Evolutionary conservation across 2,797 vertebrate species (phyloP).

Genomic region (Knipowitschia caucasica): DNA sequence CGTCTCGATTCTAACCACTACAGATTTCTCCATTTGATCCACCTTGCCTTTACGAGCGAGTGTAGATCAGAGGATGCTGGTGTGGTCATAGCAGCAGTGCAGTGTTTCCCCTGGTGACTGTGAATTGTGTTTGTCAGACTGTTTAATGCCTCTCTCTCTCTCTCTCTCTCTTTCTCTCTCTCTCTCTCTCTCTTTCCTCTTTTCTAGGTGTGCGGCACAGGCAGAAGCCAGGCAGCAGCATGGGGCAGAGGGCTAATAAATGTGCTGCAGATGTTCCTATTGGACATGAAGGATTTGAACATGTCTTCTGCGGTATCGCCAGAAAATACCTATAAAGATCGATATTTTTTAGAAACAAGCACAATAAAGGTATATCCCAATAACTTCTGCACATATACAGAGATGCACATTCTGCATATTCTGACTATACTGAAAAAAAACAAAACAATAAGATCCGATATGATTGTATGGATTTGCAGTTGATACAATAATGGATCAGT

Average conservation of each 20-base stretch:
- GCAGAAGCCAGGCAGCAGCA: constrained; percentile 28
- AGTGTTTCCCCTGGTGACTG: constrained; percentile 37
- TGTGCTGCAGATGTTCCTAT: constrained; percentile 45
- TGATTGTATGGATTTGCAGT: no score
- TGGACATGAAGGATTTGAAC: constrained; percentile 41
- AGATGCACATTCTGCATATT: no score
- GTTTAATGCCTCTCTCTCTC: constrained; percentile 37
- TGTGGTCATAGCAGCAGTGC: constrained; percentile 10
- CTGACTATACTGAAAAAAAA: no score
- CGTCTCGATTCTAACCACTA: neutral
- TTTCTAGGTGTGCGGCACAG: constrained; percentile 42
- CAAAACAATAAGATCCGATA: no score
- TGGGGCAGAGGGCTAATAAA: constrained; percentile 39
- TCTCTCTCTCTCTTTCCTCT: constrained; percentile 17
- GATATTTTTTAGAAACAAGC: no score
- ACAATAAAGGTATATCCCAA: no score
- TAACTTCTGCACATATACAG: no score
- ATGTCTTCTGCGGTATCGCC: no score
- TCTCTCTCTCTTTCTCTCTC: constrained; percentile 20
- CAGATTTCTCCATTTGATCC: constrained; percentile 7
- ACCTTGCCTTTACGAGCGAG: neutral
- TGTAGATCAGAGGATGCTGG: constrained; percentile 9
- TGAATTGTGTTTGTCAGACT: constrained; percentile 30
- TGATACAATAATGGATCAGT: no score
- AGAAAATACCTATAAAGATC: no score